Conservation (phyloP, 1,140 invertebrate genomes). For the Adoxophyes honmai region DNA sequence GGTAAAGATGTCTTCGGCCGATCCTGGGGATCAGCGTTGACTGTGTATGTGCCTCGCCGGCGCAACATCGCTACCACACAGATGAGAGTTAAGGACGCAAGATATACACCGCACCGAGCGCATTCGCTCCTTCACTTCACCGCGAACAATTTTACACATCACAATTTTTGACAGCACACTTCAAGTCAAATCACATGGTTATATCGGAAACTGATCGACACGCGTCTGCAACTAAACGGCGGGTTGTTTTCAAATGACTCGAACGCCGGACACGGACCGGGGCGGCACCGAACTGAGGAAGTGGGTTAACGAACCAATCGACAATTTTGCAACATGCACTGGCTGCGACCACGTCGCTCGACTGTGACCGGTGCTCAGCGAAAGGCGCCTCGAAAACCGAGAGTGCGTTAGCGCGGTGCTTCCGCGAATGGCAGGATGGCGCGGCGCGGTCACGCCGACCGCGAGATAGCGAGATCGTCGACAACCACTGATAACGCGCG, state of each 20-base stretch:
- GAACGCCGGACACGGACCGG: slow-evolving; percentile 31
- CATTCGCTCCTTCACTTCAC: slow-evolving; percentile 27
- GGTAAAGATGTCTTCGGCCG: slow-evolving; percentile 37
- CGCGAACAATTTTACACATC: slow-evolving; percentile 13
- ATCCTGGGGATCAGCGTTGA: slow-evolving; percentile 50
- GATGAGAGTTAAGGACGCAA: slow-evolving; percentile 11
- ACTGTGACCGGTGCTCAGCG: slow-evolving; percentile 51
- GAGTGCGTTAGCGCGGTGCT: slow-evolving; percentile 63
- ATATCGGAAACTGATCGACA: not conserved
- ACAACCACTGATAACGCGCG: slow-evolving; percentile 59
- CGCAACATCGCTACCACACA: slow-evolving; percentile 48
- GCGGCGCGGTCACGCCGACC: slow-evolving; percentile 41
- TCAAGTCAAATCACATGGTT: not conserved
- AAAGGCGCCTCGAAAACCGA: slow-evolving; percentile 64
- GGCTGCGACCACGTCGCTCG: slow-evolving; percentile 36
- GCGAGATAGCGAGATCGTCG: slow-evolving; percentile 65
- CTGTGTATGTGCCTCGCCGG: slow-evolving; percentile 61
- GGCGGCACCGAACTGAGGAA: slow-evolving; percentile 32
- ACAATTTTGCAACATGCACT: slow-evolving; percentile 51
- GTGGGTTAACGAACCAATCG: slow-evolving; percentile 55
- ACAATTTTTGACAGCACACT: slow-evolving; percentile 18
- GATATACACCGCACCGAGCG: slow-evolving; percentile 28
- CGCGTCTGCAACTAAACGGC: slow-evolving; percentile 16
- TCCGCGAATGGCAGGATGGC: slow-evolving; percentile 62
- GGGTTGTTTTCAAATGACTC: slow-evolving; percentile 36